Conservation (phyloP, 2,888 invertebrate species). For the Choreutis nemorana region DNA sequence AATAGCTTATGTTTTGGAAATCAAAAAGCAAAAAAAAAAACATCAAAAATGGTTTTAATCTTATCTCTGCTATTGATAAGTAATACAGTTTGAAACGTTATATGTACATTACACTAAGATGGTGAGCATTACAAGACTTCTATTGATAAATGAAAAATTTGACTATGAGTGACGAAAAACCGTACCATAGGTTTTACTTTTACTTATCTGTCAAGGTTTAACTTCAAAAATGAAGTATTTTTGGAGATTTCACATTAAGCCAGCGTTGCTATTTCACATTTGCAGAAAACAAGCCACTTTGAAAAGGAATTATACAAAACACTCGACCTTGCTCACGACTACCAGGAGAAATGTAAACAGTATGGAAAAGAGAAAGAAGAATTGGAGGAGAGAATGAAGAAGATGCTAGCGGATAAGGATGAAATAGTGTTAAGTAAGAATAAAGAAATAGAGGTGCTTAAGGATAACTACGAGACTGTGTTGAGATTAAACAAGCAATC, state of each 20-base stretch:
- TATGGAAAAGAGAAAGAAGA: slow-evolving; percentile 57
- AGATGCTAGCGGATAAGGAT: slow-evolving; percentile 21
- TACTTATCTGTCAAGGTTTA: background rate
- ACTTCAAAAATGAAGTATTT: too few relatives aligned
- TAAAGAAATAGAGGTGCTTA: slow-evolving; percentile 45
- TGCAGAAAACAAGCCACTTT: slow-evolving; percentile 63
- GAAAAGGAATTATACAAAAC: slow-evolving; percentile 79
- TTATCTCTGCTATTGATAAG: background rate
- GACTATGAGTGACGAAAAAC: too few relatives aligned
- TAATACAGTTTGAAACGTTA: background rate
- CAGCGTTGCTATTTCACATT: slow-evolving; percentile 7
- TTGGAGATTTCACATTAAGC: slow-evolving; percentile 2
- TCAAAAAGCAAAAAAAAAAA: too few relatives aligned
- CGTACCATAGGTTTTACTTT: too few relatives aligned
- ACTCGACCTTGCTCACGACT: slow-evolving; percentile 71
- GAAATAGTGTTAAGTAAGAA: slow-evolving; percentile 31
- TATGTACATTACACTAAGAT: background rate
- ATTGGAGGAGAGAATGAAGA: slow-evolving; percentile 41
- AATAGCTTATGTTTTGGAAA: too few relatives aligned
- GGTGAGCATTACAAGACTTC: too few relatives aligned
- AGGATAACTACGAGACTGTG: slow-evolving; percentile 55
- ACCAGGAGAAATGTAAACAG: slow-evolving; percentile 70
- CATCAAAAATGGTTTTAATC: background rate
- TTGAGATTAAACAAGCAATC: slow-evolving; percentile 64
- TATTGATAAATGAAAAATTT: too few relatives aligned